phyloP scores from a whole-genome alignment of 2,888 invertebrate species.

The Tubulanus polymorphus region DNA sequence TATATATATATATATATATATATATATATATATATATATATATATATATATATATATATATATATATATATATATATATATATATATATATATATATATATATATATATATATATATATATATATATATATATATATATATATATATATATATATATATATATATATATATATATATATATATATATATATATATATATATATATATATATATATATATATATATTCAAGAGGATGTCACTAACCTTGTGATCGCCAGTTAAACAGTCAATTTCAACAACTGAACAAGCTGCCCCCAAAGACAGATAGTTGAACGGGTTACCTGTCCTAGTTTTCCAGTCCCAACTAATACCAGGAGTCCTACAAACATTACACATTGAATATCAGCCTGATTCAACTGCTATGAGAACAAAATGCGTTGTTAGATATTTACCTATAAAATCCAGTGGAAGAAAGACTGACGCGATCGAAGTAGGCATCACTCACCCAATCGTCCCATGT shows the following conservation, averaged over 20 bases:
- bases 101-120: constrained; percentile 5
- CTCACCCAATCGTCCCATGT: constrained; percentile 67
- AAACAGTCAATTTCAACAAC: constrained; percentile 92
- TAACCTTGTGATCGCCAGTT: constrained; percentile 83
- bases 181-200: constrained; percentile 4
- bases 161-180: neutral
- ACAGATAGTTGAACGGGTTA: constrained; percentile 75
- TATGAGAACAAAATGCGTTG: neutral
- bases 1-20: no score
- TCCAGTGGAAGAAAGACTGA: constrained; percentile 78
- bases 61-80: neutral
- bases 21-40: no score
- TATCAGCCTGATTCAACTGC: neutral
- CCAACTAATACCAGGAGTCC: constrained; percentile 8
- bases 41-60: no score
- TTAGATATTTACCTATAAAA: constrained; percentile 61
- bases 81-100: neutral
- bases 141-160: neutral
- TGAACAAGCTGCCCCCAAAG: constrained; percentile 79
- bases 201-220: constrained; percentile 2
- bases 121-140: constrained; percentile 7
- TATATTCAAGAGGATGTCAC: constrained; percentile 3
- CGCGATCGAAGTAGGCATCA: constrained; percentile 69
- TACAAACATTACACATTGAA: neutral
- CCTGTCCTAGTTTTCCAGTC: constrained; percentile 60